phyloP scores from a whole-genome alignment of 2,797 vertebrate species.

The Neosilurus mollespiculum region DNA sequence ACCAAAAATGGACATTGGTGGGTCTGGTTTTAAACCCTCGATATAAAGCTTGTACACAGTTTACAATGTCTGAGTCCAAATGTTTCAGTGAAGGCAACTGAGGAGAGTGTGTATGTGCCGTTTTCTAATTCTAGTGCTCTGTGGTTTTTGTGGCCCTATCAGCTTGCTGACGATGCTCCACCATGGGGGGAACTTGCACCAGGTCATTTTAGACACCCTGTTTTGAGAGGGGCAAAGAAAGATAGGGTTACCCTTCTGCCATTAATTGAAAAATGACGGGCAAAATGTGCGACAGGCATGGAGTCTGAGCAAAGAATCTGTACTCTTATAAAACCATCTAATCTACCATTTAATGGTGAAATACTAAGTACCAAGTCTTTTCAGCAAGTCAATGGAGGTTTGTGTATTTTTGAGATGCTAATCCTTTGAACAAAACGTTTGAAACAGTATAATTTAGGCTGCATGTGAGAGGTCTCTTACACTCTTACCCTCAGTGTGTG shows the following conservation, averaged over 20 bases:
- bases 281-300: neutral
- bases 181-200: conserved; percentile 5
- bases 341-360: neutral
- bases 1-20: too few relatives aligned
- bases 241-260: conserved; percentile 48
- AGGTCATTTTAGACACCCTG: conserved; percentile 36
- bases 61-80: neutral
- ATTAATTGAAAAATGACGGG: conserved; percentile 10
- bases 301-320: neutral
- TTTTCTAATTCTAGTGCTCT: conserved; percentile 53
- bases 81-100: conserved; percentile 10
- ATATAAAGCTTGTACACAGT: neutral
- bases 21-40: too few relatives aligned
- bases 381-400: neutral
- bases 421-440: neutral
- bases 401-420: neutral
- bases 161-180: conserved; percentile 40
- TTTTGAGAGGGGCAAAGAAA: conserved; percentile 15
- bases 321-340: neutral
- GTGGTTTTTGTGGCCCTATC: conserved; percentile 45
- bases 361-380: neutral
- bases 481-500: neutral
- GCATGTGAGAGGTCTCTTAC: neutral
- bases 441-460: neutral
- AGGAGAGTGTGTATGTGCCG: conserved; percentile 30